Base-by-base conservation (phyloP, 1,140 invertebrate species). In the Drosophila erecta region DNA sequence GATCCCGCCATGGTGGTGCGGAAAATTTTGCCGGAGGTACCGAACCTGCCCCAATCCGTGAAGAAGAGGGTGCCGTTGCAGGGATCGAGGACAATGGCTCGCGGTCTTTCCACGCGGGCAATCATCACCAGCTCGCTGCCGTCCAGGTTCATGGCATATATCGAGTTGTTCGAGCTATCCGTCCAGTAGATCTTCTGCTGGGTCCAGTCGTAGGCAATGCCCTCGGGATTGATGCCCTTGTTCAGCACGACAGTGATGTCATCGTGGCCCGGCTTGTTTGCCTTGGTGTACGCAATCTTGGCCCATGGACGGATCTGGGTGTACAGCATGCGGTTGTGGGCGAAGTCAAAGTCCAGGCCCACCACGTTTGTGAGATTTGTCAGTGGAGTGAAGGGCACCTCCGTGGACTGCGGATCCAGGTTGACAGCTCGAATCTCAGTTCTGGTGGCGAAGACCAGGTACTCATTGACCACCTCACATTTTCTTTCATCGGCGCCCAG, bases 141-240 rank as follows among this genome's bases (percentile, higher is more conserved):
- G 86, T 98, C 96, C 5, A 97, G 93, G 90, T 99, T 98, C 96
- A 99, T 98, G 0, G 98, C 97, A 81, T 98, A 99, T 49, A 99
- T 98, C 27, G 96, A 97, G 70, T 97, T 97, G 81, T 98, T 99
- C 0, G 96, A 96, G 43, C 96, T 98, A 79, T 99, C 98, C 0
- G 98, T 98, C 98, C 98, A 99, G 90, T 99, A 99, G 30, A 99
- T 95, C 92, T 98, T 99, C 84, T 97, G 96, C 71, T 97, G 96
- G 0, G 98, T 98, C 98, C 98, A 99, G 85, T 99, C 98, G 87
- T 98, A 98, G 0, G 98, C 97, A 67, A 99, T 97, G 4, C 98
- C 98, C 92, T 99, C 98, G 0, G 97, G 97, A 93, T 98, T 98
- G 56, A 98, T 97, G 17, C 96, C 96, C 90, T 96, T 96, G 57